Percentiles rank a stretch among this genome's conserved stretches.
Evolutionary conservation across 2,888 invertebrate genomes (phyloP).

Genomic region (Dromius quadrimaculatus): DNA sequence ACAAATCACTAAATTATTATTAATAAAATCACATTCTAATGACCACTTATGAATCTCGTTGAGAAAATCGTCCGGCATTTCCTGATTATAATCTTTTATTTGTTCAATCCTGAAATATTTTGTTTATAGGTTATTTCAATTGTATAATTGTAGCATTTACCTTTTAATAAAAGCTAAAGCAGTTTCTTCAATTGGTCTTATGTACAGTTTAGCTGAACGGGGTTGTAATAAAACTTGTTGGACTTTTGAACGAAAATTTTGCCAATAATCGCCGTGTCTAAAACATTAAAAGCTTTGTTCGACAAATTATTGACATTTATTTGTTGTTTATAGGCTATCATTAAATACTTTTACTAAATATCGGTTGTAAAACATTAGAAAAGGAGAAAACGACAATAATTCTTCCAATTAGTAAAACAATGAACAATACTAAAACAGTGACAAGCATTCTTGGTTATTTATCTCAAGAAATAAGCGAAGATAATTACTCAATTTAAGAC

Average conservation of each 20-base stretch:
- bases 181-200: conserved; percentile 77
- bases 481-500: no score
- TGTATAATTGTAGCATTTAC: conserved; percentile 62
- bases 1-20: conserved; percentile 30
- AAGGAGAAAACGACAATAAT: no score
- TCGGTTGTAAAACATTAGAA: no score
- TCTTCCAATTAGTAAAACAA: no score
- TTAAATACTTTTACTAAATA: no score
- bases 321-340: no score
- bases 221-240: conserved; percentile 84
- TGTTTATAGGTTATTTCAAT: background rate
- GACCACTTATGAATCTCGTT: conserved; percentile 85
- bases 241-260: conserved; percentile 80
- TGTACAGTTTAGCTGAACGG: conserved; percentile 78
- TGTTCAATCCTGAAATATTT: conserved; percentile 69
- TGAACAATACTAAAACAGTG: no score
- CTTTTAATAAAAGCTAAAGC: conserved; percentile 77
- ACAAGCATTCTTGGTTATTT: no score
- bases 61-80: conserved; percentile 76
- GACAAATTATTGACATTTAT: no score
- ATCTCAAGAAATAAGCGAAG: no score
- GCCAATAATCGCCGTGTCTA: conserved; percentile 88
- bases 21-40: conserved; percentile 76
- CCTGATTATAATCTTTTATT: conserved; percentile 69
- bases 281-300: conserved; percentile 53